Evolutionary conservation across 1,140 invertebrate species (phyloP).

Genomic region (Ips nitidus): DNA sequence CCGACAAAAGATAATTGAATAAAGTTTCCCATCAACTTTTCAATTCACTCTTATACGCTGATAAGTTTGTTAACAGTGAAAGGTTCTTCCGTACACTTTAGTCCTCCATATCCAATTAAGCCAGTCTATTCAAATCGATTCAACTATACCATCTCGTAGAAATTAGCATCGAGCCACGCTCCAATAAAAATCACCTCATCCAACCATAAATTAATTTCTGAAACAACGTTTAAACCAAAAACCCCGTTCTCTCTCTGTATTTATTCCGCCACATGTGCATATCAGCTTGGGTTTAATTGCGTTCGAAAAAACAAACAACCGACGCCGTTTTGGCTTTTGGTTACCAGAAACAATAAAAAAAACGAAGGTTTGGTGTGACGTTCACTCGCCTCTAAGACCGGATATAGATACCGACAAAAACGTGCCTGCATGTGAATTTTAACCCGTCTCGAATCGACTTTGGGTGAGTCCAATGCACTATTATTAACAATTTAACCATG

Average conservation of each 20-base stretch:
- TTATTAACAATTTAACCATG: too few species aligned
- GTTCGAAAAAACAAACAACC: constrained; percentile 19
- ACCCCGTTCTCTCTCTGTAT: background rate
- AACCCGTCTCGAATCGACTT: too few species aligned
- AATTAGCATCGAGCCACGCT: background rate
- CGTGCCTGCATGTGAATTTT: too few species aligned
- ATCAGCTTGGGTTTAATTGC: constrained; percentile 12
- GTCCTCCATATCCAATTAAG: too few species aligned
- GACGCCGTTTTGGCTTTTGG: constrained; percentile 10
- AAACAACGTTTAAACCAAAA: constrained; percentile 2
- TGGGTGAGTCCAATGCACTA: too few species aligned
- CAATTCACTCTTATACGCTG: too few species aligned
- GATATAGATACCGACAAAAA: constrained; percentile 7
- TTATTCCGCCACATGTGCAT: constrained; percentile 10
- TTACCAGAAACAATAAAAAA: constrained; percentile 16
- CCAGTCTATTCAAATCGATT: too few species aligned
- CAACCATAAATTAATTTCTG: background rate
- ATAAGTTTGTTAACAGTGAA: too few species aligned
- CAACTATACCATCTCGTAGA: too few species aligned
- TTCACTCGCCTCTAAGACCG: constrained; percentile 1
- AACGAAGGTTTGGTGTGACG: constrained; percentile 5
- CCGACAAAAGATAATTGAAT: background rate
- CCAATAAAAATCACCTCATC: background rate
- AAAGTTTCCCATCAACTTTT: background rate
- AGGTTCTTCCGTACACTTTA: too few species aligned